Evolutionary conservation across 2,888 invertebrate species (phyloP).

Genomic region (Platerodrilus igneus): DNA sequence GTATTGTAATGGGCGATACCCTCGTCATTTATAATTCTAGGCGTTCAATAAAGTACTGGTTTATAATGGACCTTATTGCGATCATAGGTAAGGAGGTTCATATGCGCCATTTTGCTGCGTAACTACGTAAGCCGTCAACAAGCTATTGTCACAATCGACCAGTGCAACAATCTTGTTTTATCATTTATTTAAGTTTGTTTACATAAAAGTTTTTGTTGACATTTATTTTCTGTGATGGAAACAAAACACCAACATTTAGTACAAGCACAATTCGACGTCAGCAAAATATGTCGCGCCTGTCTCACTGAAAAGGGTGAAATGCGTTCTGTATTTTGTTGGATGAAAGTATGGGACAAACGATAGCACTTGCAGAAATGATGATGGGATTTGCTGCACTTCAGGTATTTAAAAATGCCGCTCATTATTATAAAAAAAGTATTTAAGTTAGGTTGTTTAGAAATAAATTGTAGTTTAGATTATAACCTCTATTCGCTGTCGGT

Average conservation of each 20-base stretch:
- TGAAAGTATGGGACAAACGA: conserved; percentile 43
- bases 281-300: conserved; percentile 50
- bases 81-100: conserved; percentile 15
- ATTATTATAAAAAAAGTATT: too few species aligned
- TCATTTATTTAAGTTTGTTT: conserved; percentile 45
- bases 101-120: conserved; percentile 32
- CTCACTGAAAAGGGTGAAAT: conserved; percentile 48
- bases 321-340: conserved; percentile 48
- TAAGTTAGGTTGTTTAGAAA: too few species aligned
- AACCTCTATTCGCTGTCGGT: too few species aligned
- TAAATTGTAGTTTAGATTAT: too few species aligned
- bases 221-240: conserved; percentile 24
- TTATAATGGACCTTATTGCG: conserved; percentile 29
- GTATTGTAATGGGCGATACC: conserved; percentile 18
- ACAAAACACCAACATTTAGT: conserved; percentile 33
- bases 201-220: conserved; percentile 36
- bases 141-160: conserved; percentile 46
- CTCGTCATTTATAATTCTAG: conserved; percentile 17
- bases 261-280: conserved; percentile 44
- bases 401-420: too few species aligned
- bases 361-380: conserved; percentile 49
- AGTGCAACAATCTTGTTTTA: conserved; percentile 47
- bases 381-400: conserved; percentile 46
- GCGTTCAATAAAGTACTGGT: conserved; percentile 27
- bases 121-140: conserved; percentile 27